phyloP scores from a whole-genome alignment of 1,140 invertebrate species.

The Phocides pigmalion region DNA sequence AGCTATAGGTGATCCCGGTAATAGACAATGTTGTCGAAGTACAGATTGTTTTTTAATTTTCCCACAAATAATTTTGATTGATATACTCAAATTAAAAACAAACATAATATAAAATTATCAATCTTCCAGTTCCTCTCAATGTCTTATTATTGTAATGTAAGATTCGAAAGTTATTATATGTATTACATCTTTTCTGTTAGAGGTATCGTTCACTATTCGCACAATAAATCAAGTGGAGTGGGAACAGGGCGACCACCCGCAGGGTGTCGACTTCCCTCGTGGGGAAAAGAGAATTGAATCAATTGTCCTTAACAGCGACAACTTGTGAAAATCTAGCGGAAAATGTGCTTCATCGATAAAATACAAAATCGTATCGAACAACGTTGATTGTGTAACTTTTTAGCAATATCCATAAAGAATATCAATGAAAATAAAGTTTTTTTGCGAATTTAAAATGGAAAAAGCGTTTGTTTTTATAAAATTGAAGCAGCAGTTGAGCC shows the following conservation, averaged over 20 bases:
- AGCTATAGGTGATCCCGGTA: too few species aligned
- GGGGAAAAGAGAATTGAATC: slow-evolving; percentile 68
- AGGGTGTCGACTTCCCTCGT: slow-evolving; percentile 35
- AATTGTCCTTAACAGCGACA: slow-evolving; percentile 62
- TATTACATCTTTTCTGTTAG: slow-evolving; percentile 20
- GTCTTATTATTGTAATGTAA: too few species aligned
- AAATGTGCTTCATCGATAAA: slow-evolving; percentile 36
- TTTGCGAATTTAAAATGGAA: too few species aligned
- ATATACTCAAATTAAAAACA: too few species aligned
- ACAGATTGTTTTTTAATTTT: too few species aligned
- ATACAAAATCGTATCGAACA: slow-evolving; percentile 11
- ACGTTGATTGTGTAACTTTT: slow-evolving; percentile 10
- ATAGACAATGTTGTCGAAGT: too few species aligned
- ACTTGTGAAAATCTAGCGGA: slow-evolving; percentile 56
- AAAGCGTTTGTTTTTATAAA: too few species aligned
- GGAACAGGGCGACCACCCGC: slow-evolving; percentile 22
- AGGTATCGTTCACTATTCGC: slow-evolving; percentile 29
- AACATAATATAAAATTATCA: too few species aligned
- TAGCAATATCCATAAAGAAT: background rate
- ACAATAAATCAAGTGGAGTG: slow-evolving; percentile 33
- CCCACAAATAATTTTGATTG: too few species aligned
- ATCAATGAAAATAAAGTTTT: background rate
- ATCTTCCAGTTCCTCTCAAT: too few species aligned
- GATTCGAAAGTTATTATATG: too few species aligned
- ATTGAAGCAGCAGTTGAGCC: too few species aligned